phyloP scores from a whole-genome alignment of 2,888 invertebrate species.

The Vesta saturnalis region DNA sequence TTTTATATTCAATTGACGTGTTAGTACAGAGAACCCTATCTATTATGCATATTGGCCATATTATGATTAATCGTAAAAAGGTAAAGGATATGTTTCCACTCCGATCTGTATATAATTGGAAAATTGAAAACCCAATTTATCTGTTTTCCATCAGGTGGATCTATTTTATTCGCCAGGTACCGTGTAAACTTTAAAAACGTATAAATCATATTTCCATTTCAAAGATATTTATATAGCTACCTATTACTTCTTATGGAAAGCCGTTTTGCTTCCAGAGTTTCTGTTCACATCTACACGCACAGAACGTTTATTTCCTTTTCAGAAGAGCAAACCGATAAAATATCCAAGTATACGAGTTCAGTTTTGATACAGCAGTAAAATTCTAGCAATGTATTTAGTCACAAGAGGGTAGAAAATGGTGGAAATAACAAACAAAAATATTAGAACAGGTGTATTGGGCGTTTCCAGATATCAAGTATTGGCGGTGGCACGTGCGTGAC shows the following conservation, averaged over 20 bases:
- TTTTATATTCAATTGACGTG: no score
- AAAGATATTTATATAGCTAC: not conserved
- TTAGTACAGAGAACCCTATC: no score
- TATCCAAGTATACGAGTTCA: constrained; percentile 23
- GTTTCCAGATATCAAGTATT: constrained; percentile 42
- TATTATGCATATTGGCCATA: no score
- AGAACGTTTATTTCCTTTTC: constrained; percentile 2
- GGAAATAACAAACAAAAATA: constrained; percentile 46
- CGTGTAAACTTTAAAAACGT: constrained; percentile 3
- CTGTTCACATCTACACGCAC: constrained; percentile 7
- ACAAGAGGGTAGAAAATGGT: constrained; percentile 41
- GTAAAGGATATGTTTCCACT: no score
- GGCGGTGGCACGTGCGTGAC: constrained; percentile 52
- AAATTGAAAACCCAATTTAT: not conserved
- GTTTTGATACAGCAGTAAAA: constrained; percentile 19
- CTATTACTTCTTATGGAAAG: not conserved
- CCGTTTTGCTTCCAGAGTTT: not conserved
- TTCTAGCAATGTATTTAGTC: constrained; percentile 17
- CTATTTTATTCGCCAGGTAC: not conserved
- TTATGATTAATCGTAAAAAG: no score
- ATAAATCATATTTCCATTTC: constrained; percentile 10
- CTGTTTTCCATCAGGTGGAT: not conserved
- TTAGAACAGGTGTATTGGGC: constrained; percentile 46
- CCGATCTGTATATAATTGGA: no score
- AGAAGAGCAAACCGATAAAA: constrained; percentile 23